Evolutionary conservation across 2,797 vertebrate species (phyloP).

Genomic region (Muscicapa comitata): DNA sequence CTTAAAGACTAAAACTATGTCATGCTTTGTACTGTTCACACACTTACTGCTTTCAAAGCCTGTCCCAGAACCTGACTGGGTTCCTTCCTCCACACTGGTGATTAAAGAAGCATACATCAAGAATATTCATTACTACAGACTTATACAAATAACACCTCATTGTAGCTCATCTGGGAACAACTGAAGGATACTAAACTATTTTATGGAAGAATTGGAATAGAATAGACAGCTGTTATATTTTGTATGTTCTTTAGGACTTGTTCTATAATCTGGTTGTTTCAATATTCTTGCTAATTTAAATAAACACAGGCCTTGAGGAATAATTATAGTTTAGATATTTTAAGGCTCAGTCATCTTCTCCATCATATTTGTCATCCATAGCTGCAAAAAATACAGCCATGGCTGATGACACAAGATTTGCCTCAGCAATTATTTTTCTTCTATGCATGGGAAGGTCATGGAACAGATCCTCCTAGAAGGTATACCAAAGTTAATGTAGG

Average conservation of each 20-base stretch:
- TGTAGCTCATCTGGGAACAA: neutral
- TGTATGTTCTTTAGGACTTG: neutral
- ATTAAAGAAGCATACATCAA: neutral
- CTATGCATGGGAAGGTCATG: neutral
- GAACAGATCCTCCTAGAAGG: neutral
- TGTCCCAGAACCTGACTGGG: neutral
- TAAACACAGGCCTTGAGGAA: neutral
- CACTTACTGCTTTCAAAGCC: neutral
- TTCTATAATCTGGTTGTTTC: neutral
- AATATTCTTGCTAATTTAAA: neutral
- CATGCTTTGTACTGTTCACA: neutral
- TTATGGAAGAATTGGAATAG: neutral
- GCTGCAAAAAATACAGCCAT: neutral
- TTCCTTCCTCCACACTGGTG: neutral
- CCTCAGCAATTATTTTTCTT: neutral
- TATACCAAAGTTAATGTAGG: neutral
- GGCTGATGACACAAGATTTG: neutral
- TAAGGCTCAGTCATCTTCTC: neutral
- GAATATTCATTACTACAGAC: neutral
- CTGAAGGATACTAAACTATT: neutral
- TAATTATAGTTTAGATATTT: neutral
- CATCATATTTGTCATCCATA: neutral
- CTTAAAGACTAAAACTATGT: neutral
- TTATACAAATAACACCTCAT: neutral
- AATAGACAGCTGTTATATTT: neutral